Percentiles rank a stretch among this genome's conserved stretches.
These are phyloP conservation scores for Sinohyriopsis cumingii DNA, from an alignment of 2,888 invertebrate species.

Conservation along the genomic window DNA sequence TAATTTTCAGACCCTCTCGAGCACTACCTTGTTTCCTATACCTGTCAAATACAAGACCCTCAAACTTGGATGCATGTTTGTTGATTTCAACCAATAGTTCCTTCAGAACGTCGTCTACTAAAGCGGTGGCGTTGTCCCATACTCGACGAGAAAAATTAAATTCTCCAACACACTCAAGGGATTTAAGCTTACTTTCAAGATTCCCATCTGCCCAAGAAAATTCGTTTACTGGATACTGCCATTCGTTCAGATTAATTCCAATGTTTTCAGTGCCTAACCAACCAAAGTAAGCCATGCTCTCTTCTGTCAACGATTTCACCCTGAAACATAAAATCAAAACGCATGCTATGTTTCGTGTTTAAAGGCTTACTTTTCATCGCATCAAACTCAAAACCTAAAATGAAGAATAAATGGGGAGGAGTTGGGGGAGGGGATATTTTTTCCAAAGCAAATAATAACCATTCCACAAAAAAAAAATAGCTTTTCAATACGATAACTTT, in stretches of 20 bases:
- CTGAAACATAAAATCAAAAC: too few species aligned
- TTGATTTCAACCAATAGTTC: constrained; percentile 11
- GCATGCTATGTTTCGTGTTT: too few species aligned
- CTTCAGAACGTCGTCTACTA: constrained; percentile 2
- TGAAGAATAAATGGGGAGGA: too few species aligned
- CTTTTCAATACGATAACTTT: too few species aligned
- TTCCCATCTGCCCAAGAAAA: not conserved
- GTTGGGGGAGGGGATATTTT: too few species aligned
- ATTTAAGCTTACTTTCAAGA: not conserved
- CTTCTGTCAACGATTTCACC: too few species aligned
- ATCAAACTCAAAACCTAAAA: too few species aligned
- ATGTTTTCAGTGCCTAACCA: not conserved
- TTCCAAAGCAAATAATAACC: too few species aligned
- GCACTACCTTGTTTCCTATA: constrained; percentile 35
- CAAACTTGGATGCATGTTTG: constrained; percentile 8
- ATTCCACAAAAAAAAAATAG: too few species aligned
- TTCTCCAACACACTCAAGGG: not conserved
- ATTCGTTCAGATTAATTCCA: constrained; percentile 11
- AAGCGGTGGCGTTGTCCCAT: constrained; percentile 4
- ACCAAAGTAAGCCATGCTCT: too few species aligned
- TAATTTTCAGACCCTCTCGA: constrained; percentile 38
- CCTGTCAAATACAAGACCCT: constrained; percentile 16
- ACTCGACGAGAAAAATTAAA: constrained; percentile 2
- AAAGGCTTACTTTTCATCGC: too few species aligned
- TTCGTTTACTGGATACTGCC: constrained; percentile 2